Percentiles rank a stretch among this genome's conserved stretches.
These are phyloP conservation scores for Eupithecia tripunctaria DNA, from an alignment of 2,888 invertebrate species.

Conservation along the genomic window DNA sequence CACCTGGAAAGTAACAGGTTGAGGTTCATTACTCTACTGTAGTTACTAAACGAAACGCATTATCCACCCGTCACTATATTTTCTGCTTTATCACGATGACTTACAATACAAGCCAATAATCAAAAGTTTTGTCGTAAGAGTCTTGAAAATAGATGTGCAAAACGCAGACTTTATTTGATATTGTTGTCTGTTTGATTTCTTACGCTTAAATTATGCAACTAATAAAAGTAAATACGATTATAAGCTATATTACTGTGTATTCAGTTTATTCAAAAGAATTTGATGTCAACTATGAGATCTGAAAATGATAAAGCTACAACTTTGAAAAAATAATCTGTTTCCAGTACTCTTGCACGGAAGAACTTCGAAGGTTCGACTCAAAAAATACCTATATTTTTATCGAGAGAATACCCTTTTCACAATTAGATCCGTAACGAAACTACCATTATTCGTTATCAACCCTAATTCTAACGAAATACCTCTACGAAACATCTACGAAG, in stretches of 20 bases:
- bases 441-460: background rate
- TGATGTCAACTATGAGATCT: no score
- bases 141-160: background rate
- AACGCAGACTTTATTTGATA: background rate
- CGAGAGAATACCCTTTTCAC: background rate
- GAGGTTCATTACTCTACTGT: constrained; percentile 71
- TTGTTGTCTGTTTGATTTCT: background rate
- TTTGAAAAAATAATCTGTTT: background rate
- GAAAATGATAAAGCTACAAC: background rate
- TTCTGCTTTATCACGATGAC: constrained; percentile 2
- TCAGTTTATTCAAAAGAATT: no score
- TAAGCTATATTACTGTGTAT: background rate
- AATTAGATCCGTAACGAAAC: background rate
- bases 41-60: background rate
- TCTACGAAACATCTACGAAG: constrained; percentile 41
- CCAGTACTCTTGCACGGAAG: background rate
- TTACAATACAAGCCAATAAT: background rate
- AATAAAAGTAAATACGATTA: background rate
- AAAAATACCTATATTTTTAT: background rate
- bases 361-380: background rate
- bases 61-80: background rate
- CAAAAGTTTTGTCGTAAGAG: background rate
- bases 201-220: background rate
- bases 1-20: constrained; percentile 3
- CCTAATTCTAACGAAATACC: background rate